Percentiles rank a stretch among this genome's conserved stretches.
Conservation (phyloP, 2,797 vertebrate genomes). For the Pelodytes ibericus region DNA sequence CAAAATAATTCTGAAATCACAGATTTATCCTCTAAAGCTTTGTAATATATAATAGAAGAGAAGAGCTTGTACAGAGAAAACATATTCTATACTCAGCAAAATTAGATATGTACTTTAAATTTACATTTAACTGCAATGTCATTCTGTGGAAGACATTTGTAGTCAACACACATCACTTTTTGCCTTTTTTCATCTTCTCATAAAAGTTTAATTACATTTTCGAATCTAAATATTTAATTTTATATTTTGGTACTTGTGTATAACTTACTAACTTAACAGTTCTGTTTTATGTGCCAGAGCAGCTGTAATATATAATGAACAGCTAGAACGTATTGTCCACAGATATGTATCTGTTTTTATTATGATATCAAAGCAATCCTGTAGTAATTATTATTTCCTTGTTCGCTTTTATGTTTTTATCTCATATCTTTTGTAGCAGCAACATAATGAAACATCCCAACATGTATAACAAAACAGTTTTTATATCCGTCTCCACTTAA, state of each 20-base stretch:
- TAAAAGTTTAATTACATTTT: slow-evolving; percentile 38
- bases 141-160: slow-evolving; percentile 7
- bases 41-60: slow-evolving; percentile 38
- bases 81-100: slow-evolving; percentile 36
- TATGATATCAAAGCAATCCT: slow-evolving; percentile 15
- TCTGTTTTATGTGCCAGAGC: slow-evolving; percentile 32
- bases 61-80: slow-evolving; percentile 5
- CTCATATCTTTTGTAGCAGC: neutral
- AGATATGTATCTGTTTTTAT: slow-evolving; percentile 32
- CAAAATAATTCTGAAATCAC: slow-evolving; percentile 44
- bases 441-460: neutral
- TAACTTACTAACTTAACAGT: slow-evolving; percentile 1
- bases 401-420: slow-evolving; percentile 10
- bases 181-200: slow-evolving; percentile 24
- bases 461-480: neutral
- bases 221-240: slow-evolving; percentile 44
- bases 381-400: slow-evolving; percentile 4
- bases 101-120: slow-evolving; percentile 31
- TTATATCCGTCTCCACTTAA: neutral
- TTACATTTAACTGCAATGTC: slow-evolving; percentile 17
- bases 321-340: slow-evolving; percentile 15
- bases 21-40: slow-evolving; percentile 43
- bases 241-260: slow-evolving; percentile 20
- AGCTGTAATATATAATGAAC: slow-evolving; percentile 34
- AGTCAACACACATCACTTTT: slow-evolving; percentile 23